Base-by-base conservation (phyloP, 1,140 invertebrate species). In the Atta cephalotes region DNA sequence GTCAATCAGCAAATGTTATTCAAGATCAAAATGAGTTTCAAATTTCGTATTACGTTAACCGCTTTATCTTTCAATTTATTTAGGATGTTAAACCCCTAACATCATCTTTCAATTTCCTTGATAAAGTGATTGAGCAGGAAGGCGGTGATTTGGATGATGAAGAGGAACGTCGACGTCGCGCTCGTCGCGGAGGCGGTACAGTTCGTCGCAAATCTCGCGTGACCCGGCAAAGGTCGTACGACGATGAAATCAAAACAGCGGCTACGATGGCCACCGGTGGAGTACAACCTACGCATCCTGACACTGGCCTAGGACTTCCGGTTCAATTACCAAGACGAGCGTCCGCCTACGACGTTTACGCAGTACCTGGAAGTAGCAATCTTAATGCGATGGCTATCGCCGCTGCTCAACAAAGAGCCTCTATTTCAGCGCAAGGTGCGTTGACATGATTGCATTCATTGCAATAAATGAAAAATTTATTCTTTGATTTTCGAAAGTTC, bases 261-360 rank as follows among this genome's bases (percentile, higher is more conserved):
- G 79, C 71, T 31, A 80, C 86, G 31, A 79, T 91, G 85, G 58
- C 82, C 45, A 60, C 84, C 89, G 58, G 92, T 87, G 56, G 94
- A 60, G 87, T 90, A 14, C 94, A 93, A 18, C 79, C 90, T 78
- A 92, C 92, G 81, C 93, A 92, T 68, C 95, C 80, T 21, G 96
- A 96, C 12, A 90, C 93, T 6, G 96, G 96, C 4, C 95, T 97
- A 3, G 96, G 95, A 10, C 95, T 97, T 81, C 97, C 97, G 25
- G 96, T 96, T 2, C 96, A 97, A 9, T 96, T 97, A 93, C 97
- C 97, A 9, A 96, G 97, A 92, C 96, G 97, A 91, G 97, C 97
- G 60, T 98, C 97, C 18, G 97, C 97, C 31, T 98, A 98, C 87
- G 97, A 98, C 90, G 97, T 98, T 14, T 97, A 97, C 89, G 96